Evolutionary conservation across 2,797 vertebrate species (phyloP).

Genomic region (Acanthurus tractus): DNA sequence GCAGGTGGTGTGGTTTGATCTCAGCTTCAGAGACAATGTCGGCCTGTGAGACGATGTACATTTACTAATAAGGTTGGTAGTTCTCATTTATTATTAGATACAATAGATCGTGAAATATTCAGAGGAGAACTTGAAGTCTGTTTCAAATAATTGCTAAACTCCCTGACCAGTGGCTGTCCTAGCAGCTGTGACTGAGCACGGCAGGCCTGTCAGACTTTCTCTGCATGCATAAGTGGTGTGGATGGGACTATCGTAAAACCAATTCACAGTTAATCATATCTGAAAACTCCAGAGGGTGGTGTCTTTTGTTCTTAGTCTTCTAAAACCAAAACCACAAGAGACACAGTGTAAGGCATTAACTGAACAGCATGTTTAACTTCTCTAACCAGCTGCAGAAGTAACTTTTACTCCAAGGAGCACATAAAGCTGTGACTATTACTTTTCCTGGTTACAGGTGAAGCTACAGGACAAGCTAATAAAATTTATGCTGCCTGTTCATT

Average conservation of each 20-base stretch:
- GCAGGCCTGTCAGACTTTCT: background rate
- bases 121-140: background rate
- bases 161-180: background rate
- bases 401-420: too few relatives aligned
- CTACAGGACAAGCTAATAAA: too few relatives aligned
- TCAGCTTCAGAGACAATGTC: slow-evolving; percentile 7
- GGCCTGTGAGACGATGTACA: background rate
- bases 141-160: background rate
- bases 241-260: background rate
- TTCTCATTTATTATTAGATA: background rate
- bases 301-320: background rate
- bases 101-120: slow-evolving; percentile 14
- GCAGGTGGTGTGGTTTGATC: slow-evolving; percentile 11
- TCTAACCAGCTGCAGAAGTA: background rate
- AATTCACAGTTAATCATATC: background rate
- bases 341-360: background rate
- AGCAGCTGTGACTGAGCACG: background rate
- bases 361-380: background rate
- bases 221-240: background rate
- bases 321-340: background rate
- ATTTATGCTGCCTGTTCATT: too few relatives aligned
- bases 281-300: background rate
- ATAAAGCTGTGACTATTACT: too few relatives aligned
- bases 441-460: too few relatives aligned
- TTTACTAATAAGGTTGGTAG: slow-evolving; percentile 5